Percentiles rank a stretch among this genome's conserved stretches.
phyloP scores from a whole-genome alignment of 2,888 invertebrate genomes.

The Sicus ferrugineus region DNA sequence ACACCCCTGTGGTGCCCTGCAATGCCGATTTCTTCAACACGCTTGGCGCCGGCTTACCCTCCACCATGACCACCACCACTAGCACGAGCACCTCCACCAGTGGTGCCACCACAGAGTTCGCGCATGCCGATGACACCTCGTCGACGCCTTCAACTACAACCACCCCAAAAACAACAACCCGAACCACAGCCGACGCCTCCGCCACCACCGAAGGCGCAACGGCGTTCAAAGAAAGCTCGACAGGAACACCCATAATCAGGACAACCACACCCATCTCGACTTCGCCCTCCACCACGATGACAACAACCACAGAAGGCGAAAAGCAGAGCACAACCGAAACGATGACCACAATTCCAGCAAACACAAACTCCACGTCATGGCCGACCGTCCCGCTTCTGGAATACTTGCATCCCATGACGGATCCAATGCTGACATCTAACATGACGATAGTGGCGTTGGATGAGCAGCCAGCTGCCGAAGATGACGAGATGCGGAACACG shows the following conservation, averaged over 20 bases:
- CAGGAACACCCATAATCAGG: slow-evolving; percentile 34
- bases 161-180: neutral
- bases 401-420: neutral
- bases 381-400: slow-evolving; percentile 51
- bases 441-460: neutral
- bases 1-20: slow-evolving; percentile 50
- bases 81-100: neutral
- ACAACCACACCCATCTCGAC: slow-evolving; percentile 18
- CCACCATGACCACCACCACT: slow-evolving; percentile 47
- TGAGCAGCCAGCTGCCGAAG: neutral
- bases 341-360: slow-evolving; percentile 37
- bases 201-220: slow-evolving; percentile 8
- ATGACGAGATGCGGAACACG: neutral
- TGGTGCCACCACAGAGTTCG: slow-evolving; percentile 20
- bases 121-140: slow-evolving; percentile 14
- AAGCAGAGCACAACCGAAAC: slow-evolving; percentile 32
- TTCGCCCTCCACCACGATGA: slow-evolving; percentile 1
- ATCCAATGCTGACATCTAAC: neutral
- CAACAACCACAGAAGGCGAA: neutral
- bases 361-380: slow-evolving; percentile 1
- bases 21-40: slow-evolving; percentile 50
- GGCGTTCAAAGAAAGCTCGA: slow-evolving; percentile 33
- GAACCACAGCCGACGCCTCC: neutral
- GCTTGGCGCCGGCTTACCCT: slow-evolving; percentile 43
- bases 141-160: slow-evolving; percentile 18